Evolutionary conservation across 2,113 vertebrate species (phyloP).

Genomic region (Clarias macrocephalus): DNA sequence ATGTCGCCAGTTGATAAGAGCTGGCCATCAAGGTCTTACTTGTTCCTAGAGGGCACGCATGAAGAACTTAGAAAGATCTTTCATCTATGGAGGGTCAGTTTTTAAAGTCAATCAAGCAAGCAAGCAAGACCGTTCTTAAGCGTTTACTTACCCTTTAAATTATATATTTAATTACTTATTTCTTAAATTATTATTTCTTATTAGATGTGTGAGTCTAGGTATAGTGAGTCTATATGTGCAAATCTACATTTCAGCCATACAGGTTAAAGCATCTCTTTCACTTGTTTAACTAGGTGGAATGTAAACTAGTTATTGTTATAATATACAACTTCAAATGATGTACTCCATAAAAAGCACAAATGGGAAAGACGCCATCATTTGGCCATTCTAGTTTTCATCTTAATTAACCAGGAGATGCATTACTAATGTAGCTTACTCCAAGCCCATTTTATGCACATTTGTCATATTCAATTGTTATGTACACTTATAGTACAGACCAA

Average conservation of each 20-base stretch:
- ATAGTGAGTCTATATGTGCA: too few species aligned
- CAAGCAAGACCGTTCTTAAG: background rate
- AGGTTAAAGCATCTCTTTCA: background rate
- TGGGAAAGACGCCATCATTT: background rate
- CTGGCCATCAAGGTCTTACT: conserved; percentile 87
- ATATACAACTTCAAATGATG: background rate
- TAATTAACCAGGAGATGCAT: background rate
- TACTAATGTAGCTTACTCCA: background rate
- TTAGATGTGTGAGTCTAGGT: background rate
- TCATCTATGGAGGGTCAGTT: conserved; percentile 92
- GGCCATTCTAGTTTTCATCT: background rate
- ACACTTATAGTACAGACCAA: too few species aligned
- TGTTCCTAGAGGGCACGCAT: conserved; percentile 88
- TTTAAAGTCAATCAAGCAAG: background rate
- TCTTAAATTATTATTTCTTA: background rate
- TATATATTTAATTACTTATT: background rate
- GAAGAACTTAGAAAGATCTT: conserved; percentile 88
- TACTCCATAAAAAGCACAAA: background rate
- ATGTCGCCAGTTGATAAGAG: conserved; percentile 93
- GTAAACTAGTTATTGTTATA: background rate
- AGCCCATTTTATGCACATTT: background rate
- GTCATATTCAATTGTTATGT: background rate
- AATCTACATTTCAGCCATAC: background rate
- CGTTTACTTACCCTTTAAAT: background rate
- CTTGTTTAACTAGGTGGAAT: background rate